Conservation (phyloP, 2,113 vertebrate species). For the Lagopus muta region DNA sequence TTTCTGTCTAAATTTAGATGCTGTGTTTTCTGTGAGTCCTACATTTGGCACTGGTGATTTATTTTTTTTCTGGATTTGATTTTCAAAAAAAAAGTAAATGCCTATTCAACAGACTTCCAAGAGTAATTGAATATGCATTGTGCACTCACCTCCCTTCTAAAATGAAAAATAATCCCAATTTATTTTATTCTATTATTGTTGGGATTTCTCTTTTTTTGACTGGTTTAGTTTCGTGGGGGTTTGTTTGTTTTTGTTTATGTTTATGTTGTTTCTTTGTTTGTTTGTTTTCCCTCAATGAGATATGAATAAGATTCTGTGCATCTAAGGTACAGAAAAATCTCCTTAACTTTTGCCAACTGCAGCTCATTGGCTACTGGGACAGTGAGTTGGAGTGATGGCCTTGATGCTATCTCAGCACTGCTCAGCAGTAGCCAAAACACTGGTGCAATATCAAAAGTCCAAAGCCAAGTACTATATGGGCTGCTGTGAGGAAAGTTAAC, state of each 20-base stretch:
- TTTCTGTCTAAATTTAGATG: constrained; percentile 15
- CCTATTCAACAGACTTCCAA: neutral
- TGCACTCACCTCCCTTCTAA: neutral
- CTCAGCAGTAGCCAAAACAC: neutral
- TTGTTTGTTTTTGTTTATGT: neutral
- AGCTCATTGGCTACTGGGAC: neutral
- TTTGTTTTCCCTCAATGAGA: too few relatives aligned
- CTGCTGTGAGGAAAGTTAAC: neutral
- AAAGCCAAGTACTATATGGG: neutral
- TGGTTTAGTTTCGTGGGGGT: neutral
- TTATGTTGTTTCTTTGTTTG: too few relatives aligned
- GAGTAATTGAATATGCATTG: neutral
- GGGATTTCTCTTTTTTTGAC: neutral
- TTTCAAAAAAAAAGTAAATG: neutral
- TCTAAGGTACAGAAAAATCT: neutral
- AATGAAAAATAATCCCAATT: neutral
- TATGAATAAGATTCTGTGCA: too few relatives aligned
- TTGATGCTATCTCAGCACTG: neutral
- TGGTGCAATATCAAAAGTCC: neutral
- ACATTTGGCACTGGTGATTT: neutral
- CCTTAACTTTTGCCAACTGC: neutral
- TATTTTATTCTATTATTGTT: neutral
- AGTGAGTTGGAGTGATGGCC: neutral
- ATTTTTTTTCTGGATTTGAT: neutral
- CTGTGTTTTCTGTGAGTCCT: neutral